phyloP scores from a whole-genome alignment of 2,797 vertebrate genomes.

The Linurgus olivaceus region DNA sequence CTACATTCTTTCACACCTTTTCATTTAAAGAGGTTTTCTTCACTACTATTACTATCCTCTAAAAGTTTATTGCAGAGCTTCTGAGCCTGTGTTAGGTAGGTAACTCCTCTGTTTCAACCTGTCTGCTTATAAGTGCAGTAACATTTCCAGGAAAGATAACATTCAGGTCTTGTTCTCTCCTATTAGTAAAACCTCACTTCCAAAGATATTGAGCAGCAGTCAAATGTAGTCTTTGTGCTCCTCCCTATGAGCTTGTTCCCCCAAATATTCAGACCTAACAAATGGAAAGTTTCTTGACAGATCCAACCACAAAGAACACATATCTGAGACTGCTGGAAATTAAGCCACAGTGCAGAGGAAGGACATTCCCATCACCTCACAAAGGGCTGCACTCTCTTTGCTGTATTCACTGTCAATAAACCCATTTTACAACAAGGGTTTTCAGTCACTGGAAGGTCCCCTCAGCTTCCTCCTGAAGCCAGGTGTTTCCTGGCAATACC shows the following conservation, averaged over 20 bases:
- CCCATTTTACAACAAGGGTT: background rate
- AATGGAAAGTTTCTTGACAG: background rate
- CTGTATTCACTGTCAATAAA: background rate
- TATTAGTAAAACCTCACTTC: background rate
- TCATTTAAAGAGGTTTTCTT: slow-evolving; percentile 47
- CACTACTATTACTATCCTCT: background rate
- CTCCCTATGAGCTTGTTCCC: slow-evolving; percentile 13
- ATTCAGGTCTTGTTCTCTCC: background rate
- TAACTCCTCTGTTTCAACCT: slow-evolving; percentile 20
- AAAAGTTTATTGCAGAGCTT: background rate
- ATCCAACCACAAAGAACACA: background rate
- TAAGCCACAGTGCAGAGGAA: background rate
- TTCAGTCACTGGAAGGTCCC: slow-evolving; percentile 1
- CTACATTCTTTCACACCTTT: slow-evolving; percentile 40
- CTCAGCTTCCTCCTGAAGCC: slow-evolving; percentile 69
- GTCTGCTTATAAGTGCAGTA: background rate
- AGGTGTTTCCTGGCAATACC: slow-evolving; percentile 80
- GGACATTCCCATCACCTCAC: background rate
- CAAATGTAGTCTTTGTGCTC: background rate
- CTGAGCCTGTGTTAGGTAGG: slow-evolving; percentile 32
- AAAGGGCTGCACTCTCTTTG: slow-evolving; percentile 8
- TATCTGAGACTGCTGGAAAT: background rate
- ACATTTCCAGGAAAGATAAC: slow-evolving; percentile 49
- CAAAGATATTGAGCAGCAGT: background rate
- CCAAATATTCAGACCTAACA: background rate